Percentiles rank a stretch among this genome's conserved stretches.
Conservation (phyloP, 2,113 vertebrate genomes). For the Corythaeola cristata region DNA sequence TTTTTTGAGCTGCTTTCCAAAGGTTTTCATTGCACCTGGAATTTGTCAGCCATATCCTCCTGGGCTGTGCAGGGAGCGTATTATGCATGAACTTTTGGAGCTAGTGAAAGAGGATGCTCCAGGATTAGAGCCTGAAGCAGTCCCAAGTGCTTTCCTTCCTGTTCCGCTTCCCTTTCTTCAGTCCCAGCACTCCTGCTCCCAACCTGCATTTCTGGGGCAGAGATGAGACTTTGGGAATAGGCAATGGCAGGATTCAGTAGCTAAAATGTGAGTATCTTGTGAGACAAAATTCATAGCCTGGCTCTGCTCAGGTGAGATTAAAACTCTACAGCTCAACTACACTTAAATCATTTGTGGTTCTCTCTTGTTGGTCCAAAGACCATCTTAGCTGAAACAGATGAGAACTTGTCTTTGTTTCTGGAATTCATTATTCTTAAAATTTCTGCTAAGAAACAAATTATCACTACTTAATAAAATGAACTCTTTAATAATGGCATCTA, state of each 20-base stretch:
- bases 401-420: background rate
- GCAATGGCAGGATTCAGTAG: background rate
- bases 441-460: background rate
- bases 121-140: background rate
- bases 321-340: background rate
- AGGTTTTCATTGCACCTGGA: slow-evolving; percentile 12
- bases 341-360: background rate
- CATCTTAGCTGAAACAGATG: background rate
- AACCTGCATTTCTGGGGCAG: background rate
- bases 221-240: background rate
- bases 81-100: background rate
- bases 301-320: background rate
- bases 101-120: background rate
- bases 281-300: background rate
- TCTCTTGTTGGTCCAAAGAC: background rate
- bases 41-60: slow-evolving; percentile 6
- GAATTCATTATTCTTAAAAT: background rate
- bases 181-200: background rate
- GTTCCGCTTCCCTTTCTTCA: background rate
- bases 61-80: background rate
- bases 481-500: background rate
- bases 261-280: background rate
- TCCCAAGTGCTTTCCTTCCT: background rate
- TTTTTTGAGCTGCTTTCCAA: background rate
- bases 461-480: background rate